Conservation (phyloP, 2,797 vertebrate genomes). For the Cygnus olor region DNA sequence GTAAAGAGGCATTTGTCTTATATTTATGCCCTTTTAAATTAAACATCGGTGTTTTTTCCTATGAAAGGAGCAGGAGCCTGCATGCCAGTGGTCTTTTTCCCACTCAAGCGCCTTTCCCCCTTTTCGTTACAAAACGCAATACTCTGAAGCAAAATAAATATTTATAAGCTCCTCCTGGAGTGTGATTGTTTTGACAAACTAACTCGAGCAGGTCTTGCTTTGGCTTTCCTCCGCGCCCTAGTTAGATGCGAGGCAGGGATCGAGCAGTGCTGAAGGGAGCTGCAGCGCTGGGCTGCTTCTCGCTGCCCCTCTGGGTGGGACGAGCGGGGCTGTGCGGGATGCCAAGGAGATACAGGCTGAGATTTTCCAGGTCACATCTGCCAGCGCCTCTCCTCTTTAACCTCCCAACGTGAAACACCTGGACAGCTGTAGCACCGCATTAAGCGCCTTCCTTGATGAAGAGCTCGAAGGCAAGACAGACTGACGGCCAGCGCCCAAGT, state of each 20-base stretch:
- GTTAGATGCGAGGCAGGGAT: not conserved
- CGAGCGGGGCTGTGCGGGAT: not conserved
- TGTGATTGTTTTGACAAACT: constrained; percentile 43
- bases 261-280: not conserved
- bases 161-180: constrained; percentile 54
- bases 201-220: not conserved
- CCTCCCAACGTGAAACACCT: not conserved
- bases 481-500: rapidly evolving
- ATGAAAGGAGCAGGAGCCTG: not conserved
- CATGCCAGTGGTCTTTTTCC: not conserved
- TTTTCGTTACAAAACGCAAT: constrained; percentile 35
- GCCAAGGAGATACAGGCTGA: not conserved
- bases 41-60: not conserved
- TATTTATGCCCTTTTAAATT: constrained; percentile 59
- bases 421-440: constrained; percentile 26
- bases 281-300: not conserved
- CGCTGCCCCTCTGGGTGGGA: not conserved
- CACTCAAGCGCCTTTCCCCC: not conserved
- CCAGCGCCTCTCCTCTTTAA: not conserved
- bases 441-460: constrained; percentile 4
- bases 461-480: not conserved
- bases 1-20: constrained; percentile 51
- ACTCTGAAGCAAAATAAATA: constrained; percentile 41
- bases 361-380: constrained; percentile 66
- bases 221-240: not conserved